These are phyloP conservation scores for Taxidea taxus DNA, from an alignment of 2,113 vertebrate genomes.

Conservation along the genomic window DNA sequence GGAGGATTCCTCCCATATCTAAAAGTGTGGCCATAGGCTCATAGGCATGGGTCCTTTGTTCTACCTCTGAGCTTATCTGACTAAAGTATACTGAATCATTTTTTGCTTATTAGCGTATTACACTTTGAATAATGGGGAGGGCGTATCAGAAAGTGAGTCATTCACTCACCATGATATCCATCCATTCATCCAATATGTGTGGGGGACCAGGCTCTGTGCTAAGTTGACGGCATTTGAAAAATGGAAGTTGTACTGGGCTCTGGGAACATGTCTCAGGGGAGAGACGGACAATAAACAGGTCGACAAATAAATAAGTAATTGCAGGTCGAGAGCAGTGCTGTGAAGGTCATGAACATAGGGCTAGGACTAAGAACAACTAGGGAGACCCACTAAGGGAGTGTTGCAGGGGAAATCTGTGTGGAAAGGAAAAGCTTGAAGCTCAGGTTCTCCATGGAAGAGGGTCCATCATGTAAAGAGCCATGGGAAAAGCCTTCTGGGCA, in stretches of 20 bases:
- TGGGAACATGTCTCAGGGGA: not conserved
- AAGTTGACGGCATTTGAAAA: not conserved
- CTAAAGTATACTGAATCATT: not conserved
- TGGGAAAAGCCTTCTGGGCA: not conserved
- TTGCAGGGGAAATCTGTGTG: not conserved
- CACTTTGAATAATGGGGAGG: not conserved
- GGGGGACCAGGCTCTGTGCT: not conserved
- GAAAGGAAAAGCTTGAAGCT: not conserved
- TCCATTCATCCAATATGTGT: not conserved
- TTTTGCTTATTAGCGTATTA: not conserved
- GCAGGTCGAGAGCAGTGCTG: not conserved
- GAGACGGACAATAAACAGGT: not conserved
- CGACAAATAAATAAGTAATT: not conserved
- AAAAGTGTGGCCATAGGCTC: rapidly evolving
- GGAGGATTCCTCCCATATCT: not conserved
- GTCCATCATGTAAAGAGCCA: not conserved
- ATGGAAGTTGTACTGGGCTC: not conserved
- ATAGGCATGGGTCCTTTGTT: not conserved
- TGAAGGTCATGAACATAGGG: not conserved
- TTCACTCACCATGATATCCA: not conserved
- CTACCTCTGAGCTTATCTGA: not conserved
- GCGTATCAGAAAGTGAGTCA: not conserved
- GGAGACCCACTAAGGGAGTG: not conserved
- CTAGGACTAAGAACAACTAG: not conserved
- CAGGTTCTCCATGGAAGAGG: not conserved